These are phyloP conservation scores for Druceiella hillmani DNA, from an alignment of 2,888 invertebrate genomes.

Conservation along the genomic window DNA sequence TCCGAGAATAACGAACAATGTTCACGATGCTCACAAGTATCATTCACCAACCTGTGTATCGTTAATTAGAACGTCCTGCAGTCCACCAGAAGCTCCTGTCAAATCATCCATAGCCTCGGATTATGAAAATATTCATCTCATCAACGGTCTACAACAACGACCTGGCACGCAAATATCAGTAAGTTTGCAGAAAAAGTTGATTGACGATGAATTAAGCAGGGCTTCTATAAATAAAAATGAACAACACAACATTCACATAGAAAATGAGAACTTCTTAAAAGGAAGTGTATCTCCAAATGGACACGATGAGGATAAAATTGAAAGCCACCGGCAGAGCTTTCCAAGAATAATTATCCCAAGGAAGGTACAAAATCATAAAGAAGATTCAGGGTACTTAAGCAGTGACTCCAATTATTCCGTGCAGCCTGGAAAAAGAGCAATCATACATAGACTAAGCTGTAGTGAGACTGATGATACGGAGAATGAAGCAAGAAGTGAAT, in stretches of 20 bases:
- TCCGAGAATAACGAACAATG: slow-evolving; percentile 37
- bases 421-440: slow-evolving; percentile 37
- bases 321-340: too few relatives aligned
- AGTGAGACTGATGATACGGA: slow-evolving; percentile 77
- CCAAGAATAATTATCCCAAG: too few relatives aligned
- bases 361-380: too few relatives aligned
- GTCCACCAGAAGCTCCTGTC: slow-evolving; percentile 50
- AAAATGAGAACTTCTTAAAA: too few relatives aligned
- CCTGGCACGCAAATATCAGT: slow-evolving; percentile 17
- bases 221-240: slow-evolving; percentile 31
- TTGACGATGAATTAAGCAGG: slow-evolving; percentile 26
- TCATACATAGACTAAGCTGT: slow-evolving; percentile 45
- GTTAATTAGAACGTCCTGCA: slow-evolving; percentile 32
- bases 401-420: slow-evolving; percentile 67
- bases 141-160: slow-evolving; percentile 18
- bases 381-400: slow-evolving; percentile 82
- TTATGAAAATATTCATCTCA: slow-evolving; percentile 37
- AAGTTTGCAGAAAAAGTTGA: slow-evolving; percentile 5
- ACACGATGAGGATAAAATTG: too few relatives aligned
- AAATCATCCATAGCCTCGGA: slow-evolving; percentile 44
- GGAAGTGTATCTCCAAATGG: too few relatives aligned
- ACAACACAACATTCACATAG: too few relatives aligned
- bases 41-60: too few relatives aligned
- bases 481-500: slow-evolving; percentile 78
- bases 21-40: slow-evolving; percentile 20